These are phyloP conservation scores for Drymodes brunneopygia DNA, from an alignment of 2,113 vertebrate species.

Conservation along the genomic window DNA sequence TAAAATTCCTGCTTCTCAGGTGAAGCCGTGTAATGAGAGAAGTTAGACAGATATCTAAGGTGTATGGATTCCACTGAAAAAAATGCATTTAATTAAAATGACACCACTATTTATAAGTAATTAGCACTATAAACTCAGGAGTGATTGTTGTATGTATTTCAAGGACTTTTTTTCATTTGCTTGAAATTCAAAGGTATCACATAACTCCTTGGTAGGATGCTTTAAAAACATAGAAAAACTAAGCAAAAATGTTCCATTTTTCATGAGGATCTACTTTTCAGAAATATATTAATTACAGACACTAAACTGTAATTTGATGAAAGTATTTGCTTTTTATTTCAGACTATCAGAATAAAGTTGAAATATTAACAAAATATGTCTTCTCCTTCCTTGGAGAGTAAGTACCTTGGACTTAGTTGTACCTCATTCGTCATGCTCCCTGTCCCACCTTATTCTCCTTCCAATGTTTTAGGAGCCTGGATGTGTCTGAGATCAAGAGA, in stretches of 20 bases:
- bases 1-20: not conserved
- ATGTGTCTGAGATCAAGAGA: not conserved
- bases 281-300: not conserved
- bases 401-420: not conserved
- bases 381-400: not conserved
- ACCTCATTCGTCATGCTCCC: accelerated
- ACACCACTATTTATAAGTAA: not conserved
- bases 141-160: accelerated
- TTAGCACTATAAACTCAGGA: not conserved
- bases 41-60: not conserved
- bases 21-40: not conserved
- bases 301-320: not conserved
- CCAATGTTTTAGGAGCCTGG: not conserved
- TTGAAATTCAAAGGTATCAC: not conserved
- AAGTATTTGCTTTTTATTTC: not conserved
- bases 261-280: not conserved
- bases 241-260: not conserved
- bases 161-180: not conserved
- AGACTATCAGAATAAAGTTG: not conserved
- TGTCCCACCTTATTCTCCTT: not conserved
- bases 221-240: not conserved
- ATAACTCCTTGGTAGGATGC: not conserved
- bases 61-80: not conserved
- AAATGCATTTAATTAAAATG: not conserved
- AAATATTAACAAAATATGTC: not conserved